Evolutionary conservation across 2,888 invertebrate species (phyloP).

Genomic region (Tinea semifulvella): DNA sequence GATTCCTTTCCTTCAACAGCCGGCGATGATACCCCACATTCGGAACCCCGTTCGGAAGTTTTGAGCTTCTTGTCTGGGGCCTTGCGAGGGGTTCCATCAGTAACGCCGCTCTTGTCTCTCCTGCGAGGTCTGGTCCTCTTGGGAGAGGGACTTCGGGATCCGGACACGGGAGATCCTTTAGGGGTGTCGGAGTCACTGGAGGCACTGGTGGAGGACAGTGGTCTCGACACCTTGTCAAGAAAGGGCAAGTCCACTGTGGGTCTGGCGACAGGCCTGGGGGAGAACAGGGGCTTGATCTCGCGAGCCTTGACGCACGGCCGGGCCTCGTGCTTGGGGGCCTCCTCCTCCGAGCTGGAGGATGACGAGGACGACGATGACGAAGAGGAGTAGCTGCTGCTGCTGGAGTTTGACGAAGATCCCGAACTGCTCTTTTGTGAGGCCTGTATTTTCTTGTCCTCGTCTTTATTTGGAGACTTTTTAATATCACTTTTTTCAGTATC

Average conservation of each 20-base stretch:
- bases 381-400: conserved; percentile 66
- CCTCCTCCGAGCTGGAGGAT: conserved; percentile 67
- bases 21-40: conserved; percentile 75
- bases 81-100: conserved; percentile 62
- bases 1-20: conserved; percentile 81
- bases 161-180: conserved; percentile 45
- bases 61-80: conserved; percentile 84
- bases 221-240: conserved; percentile 81
- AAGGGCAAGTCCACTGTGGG: conserved; percentile 77
- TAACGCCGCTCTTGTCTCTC: conserved; percentile 37
- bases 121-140: conserved; percentile 49
- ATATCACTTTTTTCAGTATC: conserved; percentile 44
- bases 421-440: conserved; percentile 45
- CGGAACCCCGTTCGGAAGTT: conserved; percentile 83
- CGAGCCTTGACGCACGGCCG: conserved; percentile 53
- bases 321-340: conserved; percentile 35
- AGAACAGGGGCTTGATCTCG: conserved; percentile 55
- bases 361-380: conserved; percentile 61
- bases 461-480: conserved; percentile 54
- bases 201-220: conserved; percentile 69
- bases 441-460: conserved; percentile 43
- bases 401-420: conserved; percentile 62
- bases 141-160: conserved; percentile 48
- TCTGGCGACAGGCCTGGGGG: conserved; percentile 49
- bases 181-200: conserved; percentile 70